Evolutionary conservation across 2,113 vertebrate genomes (phyloP), one percentile per base, ranked within the genome.

Genomic region (Scalopus aquaticus): DNA sequence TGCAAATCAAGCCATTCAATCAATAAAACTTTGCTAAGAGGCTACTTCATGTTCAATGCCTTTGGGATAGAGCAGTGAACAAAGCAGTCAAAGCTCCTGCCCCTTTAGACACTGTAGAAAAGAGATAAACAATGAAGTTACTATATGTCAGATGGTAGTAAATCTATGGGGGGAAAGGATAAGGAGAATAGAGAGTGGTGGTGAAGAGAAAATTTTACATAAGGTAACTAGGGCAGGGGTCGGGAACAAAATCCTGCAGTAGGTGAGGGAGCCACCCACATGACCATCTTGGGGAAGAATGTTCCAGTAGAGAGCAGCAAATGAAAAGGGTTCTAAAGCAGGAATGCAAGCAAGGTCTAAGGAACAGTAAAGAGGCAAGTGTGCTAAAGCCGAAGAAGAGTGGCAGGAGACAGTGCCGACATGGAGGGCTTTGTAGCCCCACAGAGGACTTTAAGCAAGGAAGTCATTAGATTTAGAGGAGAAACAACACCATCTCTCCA

Each of bases 21-120:
- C 37, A 80, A 90, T 32, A 96, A 85, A 88, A 62, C n/a, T 87
- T 92, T 79, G 81, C 54, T 56, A 56, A 56, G 54, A 56, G n/a
- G 46, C 44, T 93, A 90, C 54, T 42, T 89, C 49, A 56, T 46
- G 49, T 86, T 93, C 67, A 65, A 32, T 58, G 35, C 70, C 28
- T 89, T 86, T 35, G 56, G 51, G 37, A 88, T 0, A 90, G 64
- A 92, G n/a, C 12, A 93, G 67, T 60, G 10, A 93, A 87, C 37
- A 90, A 80, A 94, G n/a, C 19, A 90, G 44, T 60, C 44, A 46
- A 70, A 82, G 77, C 64, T 62, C 35, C 64, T 85, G 85, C 9
- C 32, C 30, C 64, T 78, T 84, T 32, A 77, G 39, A 72, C 4
- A 88, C 20, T 69, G 32, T 67, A 91, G 65, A 72, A 94, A 76